Evolutionary conservation across 2,888 invertebrate genomes (phyloP).

Genomic region (Sminthurinus aureus): DNA sequence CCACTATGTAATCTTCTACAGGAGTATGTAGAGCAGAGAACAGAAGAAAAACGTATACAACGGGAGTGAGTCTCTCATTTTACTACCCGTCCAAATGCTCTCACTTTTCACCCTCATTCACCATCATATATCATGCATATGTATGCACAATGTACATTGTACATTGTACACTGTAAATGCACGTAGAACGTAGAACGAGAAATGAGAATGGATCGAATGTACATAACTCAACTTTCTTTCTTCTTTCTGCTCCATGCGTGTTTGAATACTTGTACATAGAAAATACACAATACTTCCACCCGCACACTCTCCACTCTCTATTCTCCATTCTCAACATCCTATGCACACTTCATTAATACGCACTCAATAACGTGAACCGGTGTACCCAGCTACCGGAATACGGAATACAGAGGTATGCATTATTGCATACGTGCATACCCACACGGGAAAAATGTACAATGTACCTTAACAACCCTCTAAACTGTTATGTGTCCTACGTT

Average conservation of each 20-base stretch:
- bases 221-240: conserved; percentile 1
- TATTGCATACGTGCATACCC: neutral
- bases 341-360: conserved; percentile 23
- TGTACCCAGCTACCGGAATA: neutral
- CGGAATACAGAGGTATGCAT: no score
- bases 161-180: neutral
- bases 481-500: no score
- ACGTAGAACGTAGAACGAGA: no score
- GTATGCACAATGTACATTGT: neutral
- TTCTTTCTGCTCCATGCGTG: no score
- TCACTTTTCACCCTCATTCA: neutral
- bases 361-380: neutral
- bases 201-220: no score
- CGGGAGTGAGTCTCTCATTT: neutral
- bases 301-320: no score
- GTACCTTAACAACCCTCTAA: neutral
- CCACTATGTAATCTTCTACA: neutral
- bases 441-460: neutral
- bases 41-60: no score
- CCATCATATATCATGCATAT: no score
- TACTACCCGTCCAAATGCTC: neutral
- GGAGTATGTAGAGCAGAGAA: neutral
- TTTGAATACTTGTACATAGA: no score
- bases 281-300: neutral
- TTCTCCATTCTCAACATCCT: neutral